A percentile compares a stretch with the other conserved stretches of the same genome.
These are phyloP conservation scores for Luffia ferchaultella DNA, from an alignment of 2,888 invertebrate species.

Conservation along the genomic window DNA sequence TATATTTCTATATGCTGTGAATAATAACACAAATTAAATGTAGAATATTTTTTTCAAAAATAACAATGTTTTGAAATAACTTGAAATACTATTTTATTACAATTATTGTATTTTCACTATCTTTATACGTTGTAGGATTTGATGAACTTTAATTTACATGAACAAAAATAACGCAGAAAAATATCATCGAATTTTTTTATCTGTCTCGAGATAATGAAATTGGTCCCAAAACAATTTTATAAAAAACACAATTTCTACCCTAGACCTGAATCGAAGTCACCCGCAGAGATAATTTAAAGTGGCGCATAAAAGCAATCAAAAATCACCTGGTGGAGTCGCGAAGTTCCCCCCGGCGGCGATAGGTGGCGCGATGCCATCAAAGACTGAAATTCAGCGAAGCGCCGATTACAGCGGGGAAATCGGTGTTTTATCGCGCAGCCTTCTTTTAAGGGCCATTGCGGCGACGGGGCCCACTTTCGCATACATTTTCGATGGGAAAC, in stretches of 20 bases:
- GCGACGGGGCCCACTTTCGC: slow-evolving; percentile 5
- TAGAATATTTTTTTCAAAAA: too few relatives aligned
- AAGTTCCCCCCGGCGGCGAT: too few relatives aligned
- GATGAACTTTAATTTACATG: too few relatives aligned
- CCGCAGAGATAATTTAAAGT: not conserved
- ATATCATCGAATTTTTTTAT: too few relatives aligned
- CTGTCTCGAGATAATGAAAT: not conserved
- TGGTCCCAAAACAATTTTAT: not conserved
- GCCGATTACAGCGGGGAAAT: slow-evolving; percentile 45
- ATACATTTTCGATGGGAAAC: slow-evolving; percentile 8
- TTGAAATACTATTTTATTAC: too few relatives aligned
- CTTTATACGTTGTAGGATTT: too few relatives aligned
- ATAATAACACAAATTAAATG: too few relatives aligned
- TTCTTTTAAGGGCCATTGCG: slow-evolving; percentile 9
- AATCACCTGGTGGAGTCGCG: not conserved
- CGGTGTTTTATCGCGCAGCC: slow-evolving; percentile 43
- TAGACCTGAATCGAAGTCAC: not conserved
- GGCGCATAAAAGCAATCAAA: not conserved
- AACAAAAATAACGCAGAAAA: too few relatives aligned
- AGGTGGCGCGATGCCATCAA: slow-evolving; percentile 34
- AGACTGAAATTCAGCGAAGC: slow-evolving; percentile 36
- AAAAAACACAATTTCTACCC: not conserved
- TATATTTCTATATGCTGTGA: not conserved
- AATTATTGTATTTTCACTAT: too few relatives aligned
- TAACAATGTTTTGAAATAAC: too few relatives aligned